These are phyloP conservation scores for Liasis olivaceus DNA, from an alignment of 2,797 vertebrate species.

Conservation along the genomic window DNA sequence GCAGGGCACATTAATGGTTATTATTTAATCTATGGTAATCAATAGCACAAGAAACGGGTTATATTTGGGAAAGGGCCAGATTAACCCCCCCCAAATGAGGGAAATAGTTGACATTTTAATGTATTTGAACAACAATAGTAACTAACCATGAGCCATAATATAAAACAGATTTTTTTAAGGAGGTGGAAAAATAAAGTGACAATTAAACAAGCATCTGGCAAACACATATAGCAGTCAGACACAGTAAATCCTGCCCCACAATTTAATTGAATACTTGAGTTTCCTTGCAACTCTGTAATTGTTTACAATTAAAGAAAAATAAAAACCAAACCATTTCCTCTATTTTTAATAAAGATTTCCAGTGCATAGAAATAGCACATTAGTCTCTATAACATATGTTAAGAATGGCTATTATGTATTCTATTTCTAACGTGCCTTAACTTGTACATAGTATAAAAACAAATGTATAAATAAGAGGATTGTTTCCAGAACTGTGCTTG, in stretches of 20 bases:
- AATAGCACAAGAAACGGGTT: neutral
- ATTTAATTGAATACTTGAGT: neutral
- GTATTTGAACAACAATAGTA: neutral
- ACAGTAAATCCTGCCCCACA: neutral
- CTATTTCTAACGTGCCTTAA: neutral
- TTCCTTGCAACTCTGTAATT: neutral
- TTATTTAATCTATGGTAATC: neutral
- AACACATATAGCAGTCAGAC: neutral
- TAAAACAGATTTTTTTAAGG: neutral
- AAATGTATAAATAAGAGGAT: neutral
- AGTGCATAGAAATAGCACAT: slow-evolving; percentile 43
- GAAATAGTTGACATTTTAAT: slow-evolving; percentile 10
- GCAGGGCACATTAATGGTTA: neutral
- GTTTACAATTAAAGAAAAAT: slow-evolving; percentile 4
- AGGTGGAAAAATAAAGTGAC: neutral
- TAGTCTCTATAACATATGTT: slow-evolving; percentile 21
- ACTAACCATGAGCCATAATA: neutral
- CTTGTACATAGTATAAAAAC: neutral
- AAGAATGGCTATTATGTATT: neutral
- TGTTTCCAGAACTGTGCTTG: neutral
- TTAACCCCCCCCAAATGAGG: neutral
- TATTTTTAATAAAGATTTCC: slow-evolving; percentile 41
- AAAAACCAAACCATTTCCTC: neutral
- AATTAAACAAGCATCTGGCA: slow-evolving; percentile 19
- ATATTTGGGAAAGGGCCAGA: neutral